Base-by-base conservation (phyloP, 92 coral and sea anemone genomes). In the Montipora capitata region DNA sequence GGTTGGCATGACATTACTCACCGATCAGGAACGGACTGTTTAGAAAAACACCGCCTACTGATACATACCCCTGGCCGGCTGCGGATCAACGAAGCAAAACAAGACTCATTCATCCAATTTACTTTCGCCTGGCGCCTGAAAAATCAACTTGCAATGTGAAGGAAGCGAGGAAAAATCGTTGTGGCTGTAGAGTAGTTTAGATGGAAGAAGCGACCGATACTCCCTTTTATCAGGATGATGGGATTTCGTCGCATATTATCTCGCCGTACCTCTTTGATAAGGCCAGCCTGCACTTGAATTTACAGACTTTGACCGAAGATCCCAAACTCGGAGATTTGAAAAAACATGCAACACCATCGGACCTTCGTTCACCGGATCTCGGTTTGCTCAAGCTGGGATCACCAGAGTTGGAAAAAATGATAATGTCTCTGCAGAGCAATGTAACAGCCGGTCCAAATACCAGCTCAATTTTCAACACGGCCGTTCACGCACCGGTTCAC, bases 311-410 rank as follows among this genome's bases (percentile, higher is more conserved):
- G 40, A 93, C 94, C 16, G 93, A 92, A 64, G 97, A 96, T 57
- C 95, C 97, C 11, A 95, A 96, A 86, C 82, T 94, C 20, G 95
- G 87, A 75, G 98, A 96, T 66, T 79, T 98, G n/a, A 93, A 94
- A 80, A 90, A 94, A 14, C 96, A 96, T 92, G 98, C 93, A 72
- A 94, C 98, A 15, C 96, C 99, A 2, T 77, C 99, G 16, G 99
- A 98, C 64, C 95, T 96, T 10, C 97, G 91, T 17, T 96, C 99
- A 14, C 98, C 98, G 4, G 99, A 98, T 78, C 92, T 98, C 77
- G 98, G 98, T n/a, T 88, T 98, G 57, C 96, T 98, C n/a, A 98
- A 96, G 85, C 95, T 98, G 27, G 99, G 96, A 59, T 98, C 99
- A 58, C 99, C 99, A 2, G 99, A 98, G 72, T 89, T 98, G 65